These are phyloP conservation scores for Ruditapes philippinarum DNA, from an alignment of 1,140 invertebrate genomes.

Conservation along the genomic window DNA sequence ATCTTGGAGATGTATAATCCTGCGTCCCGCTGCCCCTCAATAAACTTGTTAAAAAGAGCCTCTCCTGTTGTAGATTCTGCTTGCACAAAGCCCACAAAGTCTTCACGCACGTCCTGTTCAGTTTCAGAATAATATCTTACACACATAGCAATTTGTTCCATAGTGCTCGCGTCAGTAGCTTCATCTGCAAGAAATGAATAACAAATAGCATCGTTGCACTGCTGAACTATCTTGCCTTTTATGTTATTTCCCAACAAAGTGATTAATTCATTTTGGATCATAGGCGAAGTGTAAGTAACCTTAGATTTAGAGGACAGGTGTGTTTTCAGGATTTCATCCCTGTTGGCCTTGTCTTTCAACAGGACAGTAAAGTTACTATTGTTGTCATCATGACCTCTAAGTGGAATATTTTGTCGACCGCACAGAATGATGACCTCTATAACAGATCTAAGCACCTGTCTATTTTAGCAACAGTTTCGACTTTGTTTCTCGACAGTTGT, in stretches of 20 bases:
- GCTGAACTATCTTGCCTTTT: neutral
- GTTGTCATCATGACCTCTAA: conserved; percentile 40
- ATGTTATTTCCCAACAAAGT: conserved; percentile 4
- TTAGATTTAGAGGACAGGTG: neutral
- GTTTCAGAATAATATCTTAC: conserved; percentile 9
- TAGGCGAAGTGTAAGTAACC: neutral
- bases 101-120: neutral
- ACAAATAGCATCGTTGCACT: conserved; percentile 43
- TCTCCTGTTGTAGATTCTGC: conserved; percentile 23
- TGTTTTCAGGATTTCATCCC: conserved; percentile 16
- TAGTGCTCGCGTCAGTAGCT: conserved; percentile 26
- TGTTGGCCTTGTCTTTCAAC: neutral
- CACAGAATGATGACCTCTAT: conserved; percentile 56
- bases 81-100: conserved; percentile 20
- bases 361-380: conserved; percentile 30
- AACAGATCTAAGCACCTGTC: conserved; percentile 24
- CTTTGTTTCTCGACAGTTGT: neutral
- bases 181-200: conserved; percentile 48
- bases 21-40: neutral
- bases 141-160: conserved; percentile 51
- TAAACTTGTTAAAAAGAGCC: neutral
- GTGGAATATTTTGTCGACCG: conserved; percentile 32
- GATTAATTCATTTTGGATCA: conserved; percentile 28
- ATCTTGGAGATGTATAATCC: conserved; percentile 27
- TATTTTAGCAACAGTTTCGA: conserved; percentile 29